Percentiles rank a stretch among this genome's conserved stretches.
Evolutionary conservation across 2,888 invertebrate species (phyloP).

Genomic region (Cheilosia grossa): DNA sequence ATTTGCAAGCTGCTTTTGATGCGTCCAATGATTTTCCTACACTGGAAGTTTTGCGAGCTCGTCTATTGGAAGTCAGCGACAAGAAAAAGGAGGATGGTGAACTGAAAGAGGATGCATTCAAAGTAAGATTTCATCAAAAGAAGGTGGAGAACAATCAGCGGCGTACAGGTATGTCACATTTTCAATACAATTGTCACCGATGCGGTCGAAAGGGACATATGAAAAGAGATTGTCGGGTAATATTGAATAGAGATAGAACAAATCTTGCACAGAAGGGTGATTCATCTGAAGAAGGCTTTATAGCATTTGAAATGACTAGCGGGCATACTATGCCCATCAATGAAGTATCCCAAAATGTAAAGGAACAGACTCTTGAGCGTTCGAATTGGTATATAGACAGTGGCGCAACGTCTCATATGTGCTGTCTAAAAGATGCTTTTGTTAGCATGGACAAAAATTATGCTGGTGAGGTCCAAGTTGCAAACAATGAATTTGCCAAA

Average conservation of each 20-base stretch:
- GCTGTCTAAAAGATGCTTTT: slow-evolving; percentile 15
- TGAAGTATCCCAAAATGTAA: slow-evolving; percentile 8
- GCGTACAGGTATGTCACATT: slow-evolving; percentile 13
- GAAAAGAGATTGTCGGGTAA: slow-evolving; percentile 9
- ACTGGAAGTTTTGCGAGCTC: slow-evolving; percentile 10
- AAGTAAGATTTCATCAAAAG: slow-evolving; percentile 1
- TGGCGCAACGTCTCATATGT: slow-evolving; percentile 25
- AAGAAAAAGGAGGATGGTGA: slow-evolving; percentile 19
- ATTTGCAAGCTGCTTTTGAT: slow-evolving; percentile 58
- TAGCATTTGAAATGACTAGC: not conserved
- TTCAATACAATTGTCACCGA: slow-evolving; percentile 15
- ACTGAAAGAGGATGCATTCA: slow-evolving; percentile 6
- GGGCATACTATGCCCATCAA: not conserved
- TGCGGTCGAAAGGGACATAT: slow-evolving; percentile 9
- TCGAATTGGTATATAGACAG: slow-evolving; percentile 2
- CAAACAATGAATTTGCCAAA: slow-evolving; percentile 26
- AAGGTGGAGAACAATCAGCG: not conserved
- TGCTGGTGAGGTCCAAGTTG: slow-evolving; percentile 21
- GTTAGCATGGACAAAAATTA: slow-evolving; percentile 18
- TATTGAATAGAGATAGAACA: not conserved
- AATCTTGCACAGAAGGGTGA: not conserved
- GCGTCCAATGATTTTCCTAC: slow-evolving; percentile 48
- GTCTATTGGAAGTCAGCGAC: slow-evolving; percentile 14
- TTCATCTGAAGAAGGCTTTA: slow-evolving; percentile 14
- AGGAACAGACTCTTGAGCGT: not conserved